Conservation (phyloP, 2,888 invertebrate genomes). For the Luffia ferchaultella region DNA sequence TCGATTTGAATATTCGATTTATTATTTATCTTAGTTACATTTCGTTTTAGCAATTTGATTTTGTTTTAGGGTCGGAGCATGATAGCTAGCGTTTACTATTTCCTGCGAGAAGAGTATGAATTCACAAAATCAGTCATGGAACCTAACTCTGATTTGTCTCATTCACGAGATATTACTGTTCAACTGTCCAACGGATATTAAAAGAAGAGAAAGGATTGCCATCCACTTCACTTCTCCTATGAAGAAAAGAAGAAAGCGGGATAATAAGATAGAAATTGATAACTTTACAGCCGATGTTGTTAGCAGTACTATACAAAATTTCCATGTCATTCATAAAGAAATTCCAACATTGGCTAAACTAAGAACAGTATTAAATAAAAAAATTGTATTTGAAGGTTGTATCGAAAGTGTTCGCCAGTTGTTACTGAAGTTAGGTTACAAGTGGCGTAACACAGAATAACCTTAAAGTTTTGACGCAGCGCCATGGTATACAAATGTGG, state of each 20-base stretch:
- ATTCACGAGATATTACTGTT: conserved; percentile 11
- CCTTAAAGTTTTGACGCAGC: too few species aligned
- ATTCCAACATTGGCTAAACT: conserved; percentile 8
- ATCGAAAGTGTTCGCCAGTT: too few species aligned
- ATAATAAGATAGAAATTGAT: conserved; percentile 3
- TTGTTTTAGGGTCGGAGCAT: conserved; percentile 16
- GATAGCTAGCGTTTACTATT: conserved; percentile 15
- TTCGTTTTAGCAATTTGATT: too few species aligned
- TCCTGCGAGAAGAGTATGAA: conserved; percentile 14
- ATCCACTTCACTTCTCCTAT: conserved; percentile 1
- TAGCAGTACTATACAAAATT: conserved; percentile 11
- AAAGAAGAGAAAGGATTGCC: conserved; percentile 15
- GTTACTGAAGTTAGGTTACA: too few species aligned
- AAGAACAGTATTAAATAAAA: conserved; percentile 4
- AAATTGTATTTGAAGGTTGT: conserved; percentile 1
- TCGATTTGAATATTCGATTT: too few species aligned
- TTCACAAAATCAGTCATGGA: conserved; percentile 12
- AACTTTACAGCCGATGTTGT: conserved; percentile 11
- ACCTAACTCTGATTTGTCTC: conserved; percentile 13
- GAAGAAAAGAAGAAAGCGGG: not conserved
- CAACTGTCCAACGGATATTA: conserved; percentile 14
- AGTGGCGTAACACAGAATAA: too few species aligned
- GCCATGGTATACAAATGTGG: too few species aligned
- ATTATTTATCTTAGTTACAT: too few species aligned
- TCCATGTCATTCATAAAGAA: conserved; percentile 11